phyloP scores from a whole-genome alignment of 1,140 invertebrate species.

The Heliconius congener region DNA sequence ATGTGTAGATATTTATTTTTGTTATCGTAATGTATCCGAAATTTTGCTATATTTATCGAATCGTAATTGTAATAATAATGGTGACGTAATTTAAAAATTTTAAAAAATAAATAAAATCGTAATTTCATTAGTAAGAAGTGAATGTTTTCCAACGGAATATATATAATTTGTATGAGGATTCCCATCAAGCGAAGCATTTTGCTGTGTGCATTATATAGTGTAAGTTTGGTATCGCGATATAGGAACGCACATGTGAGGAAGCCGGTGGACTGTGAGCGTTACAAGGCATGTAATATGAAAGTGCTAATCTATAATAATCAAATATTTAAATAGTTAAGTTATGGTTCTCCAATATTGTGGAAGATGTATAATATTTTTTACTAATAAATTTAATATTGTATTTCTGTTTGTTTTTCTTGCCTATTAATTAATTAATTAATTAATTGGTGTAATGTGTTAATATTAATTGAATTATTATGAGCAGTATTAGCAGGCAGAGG shows the following conservation, averaged over 20 bases:
- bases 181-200: constrained; percentile 57
- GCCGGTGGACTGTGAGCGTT: constrained; percentile 55
- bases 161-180: constrained; percentile 38
- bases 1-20: constrained; percentile 82
- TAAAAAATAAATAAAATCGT: background rate
- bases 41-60: constrained; percentile 75
- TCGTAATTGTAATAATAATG: constrained; percentile 56
- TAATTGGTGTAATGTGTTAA: background rate
- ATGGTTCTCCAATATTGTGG: constrained; percentile 82
- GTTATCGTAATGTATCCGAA: constrained; percentile 77
- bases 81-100: constrained; percentile 36
- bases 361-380: constrained; percentile 83
- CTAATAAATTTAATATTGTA: constrained; percentile 83
- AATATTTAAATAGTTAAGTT: constrained; percentile 83
- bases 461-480: background rate
- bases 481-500: too few relatives aligned
- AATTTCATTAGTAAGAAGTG: constrained; percentile 33
- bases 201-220: constrained; percentile 58
- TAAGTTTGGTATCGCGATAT: constrained; percentile 44
- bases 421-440: background rate
- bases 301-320: constrained; percentile 81
- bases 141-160: constrained; percentile 27
- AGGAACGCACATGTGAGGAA: constrained; percentile 43
- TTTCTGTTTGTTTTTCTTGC: constrained; percentile 36
- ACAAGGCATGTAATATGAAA: constrained; percentile 65